Evolutionary conservation across 2,888 invertebrate genomes (phyloP), one percentile per base, ranked within the genome.

Genomic region (Silvanus unidentatus): DNA sequence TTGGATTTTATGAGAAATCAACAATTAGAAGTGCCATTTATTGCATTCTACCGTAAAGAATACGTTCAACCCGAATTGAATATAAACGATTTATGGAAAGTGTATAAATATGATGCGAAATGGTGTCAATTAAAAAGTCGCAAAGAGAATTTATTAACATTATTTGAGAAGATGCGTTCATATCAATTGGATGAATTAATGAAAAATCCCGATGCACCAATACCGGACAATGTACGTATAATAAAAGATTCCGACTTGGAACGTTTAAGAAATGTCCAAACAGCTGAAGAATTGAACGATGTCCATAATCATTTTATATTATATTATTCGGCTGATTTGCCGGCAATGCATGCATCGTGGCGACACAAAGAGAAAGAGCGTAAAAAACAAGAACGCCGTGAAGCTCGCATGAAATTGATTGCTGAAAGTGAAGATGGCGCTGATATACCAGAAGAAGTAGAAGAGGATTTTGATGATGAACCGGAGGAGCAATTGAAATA

Each of bases 21-120:
- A 64, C 86, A 90, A 39, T 76, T 95, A 54, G 98, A 99, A 75
- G 96, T 98, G 34, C 98, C 99, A 0, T 99, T 99, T 70, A 99
- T 99, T 59, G 94, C 95, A 0, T 97, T 96, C 72, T 99, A 99
- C 68, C 81, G 98, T 16, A 99, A 99, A 70, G 99, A 99, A 70
- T 95, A 95, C 60, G 93, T 98, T 0, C 87, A 91, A 61, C 94
- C 95, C 0, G 96, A 97, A 63, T 73, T 99, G 14, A 90, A 85
- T 56, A 92, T 96, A 42, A 92, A 92, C 60, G 98, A 99, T 66
- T 74, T 99, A 22, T 99, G 99, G 99, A 92, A 89, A 67, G 88
- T 99, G n/a, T 98, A 94, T 73, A 88, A 89, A 63, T 93, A 80
- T 69, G 97, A 98, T 69, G 93, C 91, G 42, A 52, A 54, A 75